phyloP scores from a whole-genome alignment of 2,113 vertebrate species.

The Colistium nudipinnis region DNA sequence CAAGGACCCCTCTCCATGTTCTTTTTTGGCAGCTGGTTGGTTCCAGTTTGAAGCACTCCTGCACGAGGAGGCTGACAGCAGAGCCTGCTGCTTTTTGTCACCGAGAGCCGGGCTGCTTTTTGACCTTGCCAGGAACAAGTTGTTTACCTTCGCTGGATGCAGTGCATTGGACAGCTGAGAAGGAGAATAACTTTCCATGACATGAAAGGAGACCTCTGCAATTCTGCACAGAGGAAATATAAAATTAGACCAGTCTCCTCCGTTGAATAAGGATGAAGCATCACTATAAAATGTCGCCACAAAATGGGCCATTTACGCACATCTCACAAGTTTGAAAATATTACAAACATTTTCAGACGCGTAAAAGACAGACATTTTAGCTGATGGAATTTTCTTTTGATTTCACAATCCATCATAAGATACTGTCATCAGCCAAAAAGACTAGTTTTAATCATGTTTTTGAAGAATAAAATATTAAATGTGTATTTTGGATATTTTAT shows the following conservation, averaged over 20 bases:
- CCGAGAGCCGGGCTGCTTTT: conserved; percentile 30
- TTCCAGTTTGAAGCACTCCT: conserved; percentile 51
- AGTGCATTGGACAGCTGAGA: conserved; percentile 1
- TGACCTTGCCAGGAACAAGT: conserved; percentile 49
- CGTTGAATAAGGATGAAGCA: not conserved
- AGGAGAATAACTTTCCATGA: not conserved
- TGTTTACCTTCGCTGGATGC: conserved; percentile 42
- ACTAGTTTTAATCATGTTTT: too few relatives aligned
- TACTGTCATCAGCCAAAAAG: too few relatives aligned
- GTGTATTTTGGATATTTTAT: not conserved
- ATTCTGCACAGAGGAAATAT: not conserved
- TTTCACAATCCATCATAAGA: too few relatives aligned
- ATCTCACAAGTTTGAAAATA: too few relatives aligned
- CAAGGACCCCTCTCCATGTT: conserved; percentile 41
- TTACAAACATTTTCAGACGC: too few relatives aligned
- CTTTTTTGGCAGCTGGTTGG: conserved; percentile 34
- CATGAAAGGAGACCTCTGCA: not conserved
- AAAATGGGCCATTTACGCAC: too few relatives aligned
- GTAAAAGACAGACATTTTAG: not conserved
- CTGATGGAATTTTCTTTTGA: not conserved
- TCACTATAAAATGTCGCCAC: not conserved
- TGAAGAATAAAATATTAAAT: too few relatives aligned
- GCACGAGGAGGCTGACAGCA: conserved; percentile 14
- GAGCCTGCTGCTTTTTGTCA: conserved; percentile 30
- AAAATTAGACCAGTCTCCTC: not conserved